Evolutionary conservation across 35 echinoderm and acorn worm genomes (phyloP).

Genomic region (Heliocidaris erythrogramma): DNA sequence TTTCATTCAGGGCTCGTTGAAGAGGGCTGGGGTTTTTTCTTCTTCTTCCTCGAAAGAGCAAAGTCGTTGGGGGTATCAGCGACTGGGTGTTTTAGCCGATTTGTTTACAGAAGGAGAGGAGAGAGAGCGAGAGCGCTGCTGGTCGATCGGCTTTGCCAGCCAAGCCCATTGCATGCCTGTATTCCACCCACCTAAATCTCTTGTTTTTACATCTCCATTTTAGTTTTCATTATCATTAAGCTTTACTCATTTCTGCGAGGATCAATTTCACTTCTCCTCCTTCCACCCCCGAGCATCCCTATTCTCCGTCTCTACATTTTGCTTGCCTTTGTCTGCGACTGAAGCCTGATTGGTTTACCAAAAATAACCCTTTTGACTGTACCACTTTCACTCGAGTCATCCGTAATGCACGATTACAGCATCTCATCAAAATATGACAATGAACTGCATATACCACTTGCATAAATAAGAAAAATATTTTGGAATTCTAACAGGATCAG

Average conservation of each 20-base stretch:
- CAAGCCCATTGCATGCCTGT: not conserved
- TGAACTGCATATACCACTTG: not conserved
- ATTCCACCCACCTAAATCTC: slow-evolving; percentile 7
- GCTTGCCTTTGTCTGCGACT: not conserved
- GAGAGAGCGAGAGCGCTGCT: not conserved
- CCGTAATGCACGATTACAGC: not conserved
- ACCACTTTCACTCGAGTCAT: not conserved
- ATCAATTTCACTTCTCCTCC: slow-evolving; percentile 1
- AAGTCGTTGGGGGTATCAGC: slow-evolving; percentile 15
- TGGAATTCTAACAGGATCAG: not conserved
- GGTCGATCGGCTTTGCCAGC: not conserved
- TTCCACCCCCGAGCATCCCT: not conserved
- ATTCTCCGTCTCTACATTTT: not conserved
- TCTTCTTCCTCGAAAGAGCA: not conserved
- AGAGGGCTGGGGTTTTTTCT: not conserved
- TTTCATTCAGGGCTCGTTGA: not conserved
- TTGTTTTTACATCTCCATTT: slow-evolving; percentile 13
- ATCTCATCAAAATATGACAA: not conserved
- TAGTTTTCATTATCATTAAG: slow-evolving; percentile 19
- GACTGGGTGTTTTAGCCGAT: not conserved
- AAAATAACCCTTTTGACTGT: not conserved
- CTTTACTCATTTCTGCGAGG: slow-evolving; percentile 8
- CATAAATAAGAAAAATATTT: not conserved
- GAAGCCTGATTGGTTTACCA: not conserved
- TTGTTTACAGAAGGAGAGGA: slow-evolving; percentile 14